A percentile compares a stretch with the other conserved stretches of the same genome.
Conservation (phyloP, 2,888 invertebrate genomes). For the Dromius quadrimaculatus region DNA sequence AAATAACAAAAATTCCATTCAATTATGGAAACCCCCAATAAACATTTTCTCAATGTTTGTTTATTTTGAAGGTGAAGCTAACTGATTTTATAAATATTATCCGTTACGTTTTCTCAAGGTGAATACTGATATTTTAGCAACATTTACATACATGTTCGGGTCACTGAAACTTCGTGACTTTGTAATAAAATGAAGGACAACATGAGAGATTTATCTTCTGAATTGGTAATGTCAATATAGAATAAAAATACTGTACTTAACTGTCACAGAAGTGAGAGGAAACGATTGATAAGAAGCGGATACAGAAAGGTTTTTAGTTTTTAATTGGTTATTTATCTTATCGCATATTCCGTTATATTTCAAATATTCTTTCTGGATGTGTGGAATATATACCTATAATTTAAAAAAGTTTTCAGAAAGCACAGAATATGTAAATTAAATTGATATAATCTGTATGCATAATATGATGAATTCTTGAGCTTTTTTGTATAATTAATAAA, state of each 20-base stretch:
- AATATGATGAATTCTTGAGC: too few relatives aligned
- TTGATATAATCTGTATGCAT: too few relatives aligned
- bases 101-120: slow-evolving; percentile 42
- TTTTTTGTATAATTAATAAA: too few relatives aligned
- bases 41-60: slow-evolving; percentile 9
- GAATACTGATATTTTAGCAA: slow-evolving; percentile 37
- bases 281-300: background rate
- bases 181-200: slow-evolving; percentile 43
- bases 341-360: too few relatives aligned
- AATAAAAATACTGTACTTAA: slow-evolving; percentile 6
- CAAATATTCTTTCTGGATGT: too few relatives aligned
- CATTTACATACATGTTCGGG: slow-evolving; percentile 44
- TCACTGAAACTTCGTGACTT: slow-evolving; percentile 46
- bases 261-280: slow-evolving; percentile 13
- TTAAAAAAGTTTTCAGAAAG: too few relatives aligned
- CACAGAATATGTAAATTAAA: too few relatives aligned
- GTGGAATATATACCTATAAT: too few relatives aligned
- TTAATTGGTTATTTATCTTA: background rate
- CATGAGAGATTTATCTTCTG: slow-evolving; percentile 30
- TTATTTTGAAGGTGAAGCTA: slow-evolving; percentile 38
- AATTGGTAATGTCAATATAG: slow-evolving; percentile 31
- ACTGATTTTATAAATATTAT: slow-evolving; percentile 5
- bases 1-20: too few relatives aligned
- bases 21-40: too few relatives aligned
- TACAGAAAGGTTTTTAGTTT: background rate